phyloP scores from a whole-genome alignment of 2,888 invertebrate genomes.

The Parapristionchus giblindavisi region DNA sequence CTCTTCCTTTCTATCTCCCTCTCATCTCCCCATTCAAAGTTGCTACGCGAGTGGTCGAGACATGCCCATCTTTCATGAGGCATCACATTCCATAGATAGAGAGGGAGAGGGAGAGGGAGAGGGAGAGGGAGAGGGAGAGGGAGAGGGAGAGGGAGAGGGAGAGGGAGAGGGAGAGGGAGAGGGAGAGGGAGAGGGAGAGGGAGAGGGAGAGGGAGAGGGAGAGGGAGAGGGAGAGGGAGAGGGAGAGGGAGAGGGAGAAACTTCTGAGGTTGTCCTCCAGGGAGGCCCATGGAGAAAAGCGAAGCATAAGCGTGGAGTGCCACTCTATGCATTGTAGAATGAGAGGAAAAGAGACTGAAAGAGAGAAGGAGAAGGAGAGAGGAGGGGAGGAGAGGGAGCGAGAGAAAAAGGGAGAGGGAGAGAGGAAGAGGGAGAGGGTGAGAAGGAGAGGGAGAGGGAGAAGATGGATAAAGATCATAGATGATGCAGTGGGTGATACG shows the following conservation, averaged over 20 bases:
- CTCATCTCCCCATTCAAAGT: too few relatives aligned
- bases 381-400: constrained; percentile 1
- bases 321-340: neutral
- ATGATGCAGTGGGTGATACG: neutral
- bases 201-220: constrained; percentile 3
- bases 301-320: neutral
- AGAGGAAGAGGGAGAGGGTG: neutral
- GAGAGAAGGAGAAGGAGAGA: constrained; percentile 13
- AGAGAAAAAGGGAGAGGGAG: constrained; percentile 5
- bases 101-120: too few relatives aligned
- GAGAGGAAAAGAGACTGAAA: neutral
- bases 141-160: constrained; percentile 8
- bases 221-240: constrained; percentile 14
- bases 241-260: constrained; percentile 10
- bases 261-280: constrained; percentile 13
- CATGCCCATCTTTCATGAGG: too few relatives aligned
- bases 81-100: too few relatives aligned
- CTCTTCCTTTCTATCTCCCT: too few relatives aligned
- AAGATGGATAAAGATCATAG: constrained; percentile 1
- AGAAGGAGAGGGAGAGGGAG: neutral
- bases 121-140: too few relatives aligned
- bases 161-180: neutral
- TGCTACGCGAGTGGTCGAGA: too few relatives aligned
- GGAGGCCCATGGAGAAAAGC: neutral
- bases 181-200: constrained; percentile 6